Evolutionary conservation across 1,140 invertebrate genomes (phyloP).

Genomic region (Aporrectodea caliginosa): DNA sequence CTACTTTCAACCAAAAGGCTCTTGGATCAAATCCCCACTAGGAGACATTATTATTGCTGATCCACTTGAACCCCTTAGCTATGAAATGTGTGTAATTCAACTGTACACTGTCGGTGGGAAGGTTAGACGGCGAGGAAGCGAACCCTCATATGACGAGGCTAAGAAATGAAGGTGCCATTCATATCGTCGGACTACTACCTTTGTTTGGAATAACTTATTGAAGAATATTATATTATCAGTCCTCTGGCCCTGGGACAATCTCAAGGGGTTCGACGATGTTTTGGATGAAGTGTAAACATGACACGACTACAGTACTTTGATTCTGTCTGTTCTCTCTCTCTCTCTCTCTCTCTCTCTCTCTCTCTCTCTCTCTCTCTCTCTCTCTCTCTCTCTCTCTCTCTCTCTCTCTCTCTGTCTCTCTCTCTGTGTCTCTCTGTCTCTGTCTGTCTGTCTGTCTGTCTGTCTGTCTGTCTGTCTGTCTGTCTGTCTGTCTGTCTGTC

Average conservation of each 20-base stretch:
- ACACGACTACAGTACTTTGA: background rate
- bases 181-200: too few species aligned
- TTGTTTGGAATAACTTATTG: too few species aligned
- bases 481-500: background rate
- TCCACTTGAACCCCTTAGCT: too few species aligned
- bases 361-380: conserved; percentile 1
- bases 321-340: background rate
- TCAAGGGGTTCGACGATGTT: background rate
- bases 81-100: too few species aligned
- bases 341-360: conserved; percentile 1
- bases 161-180: background rate
- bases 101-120: too few species aligned
- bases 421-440: background rate
- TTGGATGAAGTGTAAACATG: background rate
- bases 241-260: too few species aligned
- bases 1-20: too few species aligned
- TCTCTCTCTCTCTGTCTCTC: background rate
- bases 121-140: too few species aligned
- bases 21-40: too few species aligned
- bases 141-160: background rate
- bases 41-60: too few species aligned
- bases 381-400: background rate
- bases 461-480: background rate
- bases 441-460: background rate
- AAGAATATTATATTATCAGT: too few species aligned